Base-by-base conservation (phyloP, 2,797 vertebrate genomes). In the Catostomus latipinnis region DNA sequence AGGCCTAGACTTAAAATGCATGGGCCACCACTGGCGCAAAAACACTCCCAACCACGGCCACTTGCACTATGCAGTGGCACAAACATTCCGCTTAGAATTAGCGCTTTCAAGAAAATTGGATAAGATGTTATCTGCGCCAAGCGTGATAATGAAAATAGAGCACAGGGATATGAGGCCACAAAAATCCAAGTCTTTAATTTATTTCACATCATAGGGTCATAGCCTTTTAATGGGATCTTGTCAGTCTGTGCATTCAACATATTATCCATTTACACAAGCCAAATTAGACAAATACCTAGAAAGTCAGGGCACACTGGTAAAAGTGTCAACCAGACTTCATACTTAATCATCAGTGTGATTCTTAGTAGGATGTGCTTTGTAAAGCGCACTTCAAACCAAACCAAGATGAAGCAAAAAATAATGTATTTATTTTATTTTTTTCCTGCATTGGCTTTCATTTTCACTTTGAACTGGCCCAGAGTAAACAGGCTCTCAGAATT, bases 401-500 rank as follows among this genome's bases (percentile, higher is more conserved):
- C 52, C 68, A 62, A 70, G 61, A 67, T 9, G 52, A 63, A 54
- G 66, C 48, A 77, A 18, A 68, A 65, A 71, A 66, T 14, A 66
- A 71, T 79, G 62, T 82, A 48, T 83, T 86, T 88, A 83, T n/a
- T 80, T 84, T 71, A 69, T 80, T 68, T 18, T 10, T 56, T 73
- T 56, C 52, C 34, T 34, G 70, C 74, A 76, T 71, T 62, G 70
- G 65, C 57, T 87, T 72, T 83, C 50, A 49, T 74, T 86, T 86
- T 86, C 72, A 80, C 77, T 85, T 85, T 85, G 85, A 85, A 84
- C 82, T 54, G 82, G 60, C 68, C 54, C 22, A 79, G 69, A 84
- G 75, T 84, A 84, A 88, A 85, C 79, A 82, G 58, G 57, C 63
- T 82, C 75, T 83, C 74, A 80, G 83, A 74, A 82, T 81, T 77